These are phyloP conservation scores for Neomonachus schauinslandi DNA, from an alignment of 2,113 vertebrate genomes.

Conservation along the genomic window DNA sequence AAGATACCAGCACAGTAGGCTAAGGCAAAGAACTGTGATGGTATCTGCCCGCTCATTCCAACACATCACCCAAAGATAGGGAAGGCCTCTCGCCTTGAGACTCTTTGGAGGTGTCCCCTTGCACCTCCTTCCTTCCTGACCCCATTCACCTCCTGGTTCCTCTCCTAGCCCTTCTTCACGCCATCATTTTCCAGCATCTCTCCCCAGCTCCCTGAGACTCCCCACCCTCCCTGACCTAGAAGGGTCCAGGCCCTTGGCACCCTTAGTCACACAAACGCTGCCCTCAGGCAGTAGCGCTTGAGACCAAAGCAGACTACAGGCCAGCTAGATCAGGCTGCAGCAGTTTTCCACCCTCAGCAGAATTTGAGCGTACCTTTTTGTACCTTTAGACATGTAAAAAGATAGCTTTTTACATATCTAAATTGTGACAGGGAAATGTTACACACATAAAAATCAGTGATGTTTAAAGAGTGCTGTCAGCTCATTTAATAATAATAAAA, in stretches of 20 bases:
- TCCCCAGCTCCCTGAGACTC: background rate
- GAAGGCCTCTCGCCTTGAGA: background rate
- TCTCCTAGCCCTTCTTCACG: background rate
- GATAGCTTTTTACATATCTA: background rate
- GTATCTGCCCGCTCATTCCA: background rate
- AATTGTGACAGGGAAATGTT: background rate
- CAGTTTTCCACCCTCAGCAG: background rate
- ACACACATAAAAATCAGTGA: background rate
- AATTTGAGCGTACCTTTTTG: background rate
- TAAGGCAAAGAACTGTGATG: background rate
- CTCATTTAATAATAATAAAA: background rate
- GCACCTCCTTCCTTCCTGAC: background rate
- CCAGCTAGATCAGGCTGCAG: background rate
- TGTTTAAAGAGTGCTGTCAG: background rate
- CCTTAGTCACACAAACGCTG: background rate
- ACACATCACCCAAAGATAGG: fast-evolving
- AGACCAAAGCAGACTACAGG: background rate
- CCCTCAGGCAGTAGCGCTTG: background rate
- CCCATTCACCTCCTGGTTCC: background rate
- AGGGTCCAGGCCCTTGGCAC: background rate
- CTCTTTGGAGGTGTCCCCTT: background rate
- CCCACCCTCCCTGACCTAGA: background rate
- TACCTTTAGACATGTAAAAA: background rate
- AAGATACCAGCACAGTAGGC: background rate
- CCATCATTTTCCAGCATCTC: background rate